Evolutionary conservation across 2,888 invertebrate genomes (phyloP), one percentile per base, ranked within the genome.

Genomic region (Myopa testacea): DNA sequence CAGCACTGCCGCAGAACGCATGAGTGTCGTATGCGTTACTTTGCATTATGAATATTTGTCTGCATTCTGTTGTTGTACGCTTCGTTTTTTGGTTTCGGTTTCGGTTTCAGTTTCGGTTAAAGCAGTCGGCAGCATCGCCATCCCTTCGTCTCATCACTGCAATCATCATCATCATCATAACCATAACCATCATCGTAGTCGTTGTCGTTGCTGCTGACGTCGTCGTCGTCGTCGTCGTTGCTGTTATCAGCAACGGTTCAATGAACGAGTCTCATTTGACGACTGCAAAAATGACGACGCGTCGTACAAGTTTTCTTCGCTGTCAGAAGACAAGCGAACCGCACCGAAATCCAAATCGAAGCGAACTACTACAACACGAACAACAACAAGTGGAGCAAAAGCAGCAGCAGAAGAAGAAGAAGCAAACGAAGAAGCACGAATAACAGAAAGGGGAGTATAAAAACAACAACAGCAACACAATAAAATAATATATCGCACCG

Each of bases 291-390:
- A 34, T 60, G 60, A 60, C 40, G 69, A 45, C 75, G 34, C 70
- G 19, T 34, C 70, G 70, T 70, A 50, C 70, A 55, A 70, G 70
- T 70, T 70, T 70, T 55, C 70, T 40, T 68, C 40, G 45, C 79
- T 82, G 83, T 76, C 76, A 78, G 75, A 76, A 77, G 76, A 74
- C 76, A 78, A 79, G 74, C 78, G 78, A 81, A 81, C 67, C 73
- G 78, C 72, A 78, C 70, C 74, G 74, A 80, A 80, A 80, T 74
- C 73, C 75, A 67, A 75, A 74, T 62, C 67, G 68, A 34, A 55
- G 8, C 38, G 68, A 34, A 16, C 55, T 14, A 50, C 67, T 26
- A 69, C 45, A 26, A n/a, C 50, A 65, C 4, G 50, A 72, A 62
- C 37, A 65, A 74, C 12, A 52, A 67, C 58, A 60, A 72, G 14